phyloP scores from a whole-genome alignment of 2,797 vertebrate genomes.

The Toxotes lorentzi region DNA sequence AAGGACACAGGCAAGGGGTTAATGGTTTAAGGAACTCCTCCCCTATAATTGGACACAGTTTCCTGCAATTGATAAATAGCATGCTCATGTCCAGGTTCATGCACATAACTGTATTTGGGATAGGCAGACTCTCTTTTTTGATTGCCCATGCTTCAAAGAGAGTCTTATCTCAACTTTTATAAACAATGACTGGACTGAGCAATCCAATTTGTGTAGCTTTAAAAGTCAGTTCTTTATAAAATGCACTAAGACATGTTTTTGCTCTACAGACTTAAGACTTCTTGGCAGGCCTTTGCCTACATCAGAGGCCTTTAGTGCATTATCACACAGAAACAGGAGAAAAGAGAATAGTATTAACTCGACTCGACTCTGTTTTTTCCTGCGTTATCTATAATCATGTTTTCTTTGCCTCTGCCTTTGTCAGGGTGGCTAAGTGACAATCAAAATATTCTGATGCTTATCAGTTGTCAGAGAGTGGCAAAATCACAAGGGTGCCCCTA shows the following conservation, averaged over 20 bases:
- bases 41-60: slow-evolving; percentile 2
- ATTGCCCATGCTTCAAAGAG: slow-evolving; percentile 19
- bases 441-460: slow-evolving; percentile 56
- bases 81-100: slow-evolving; percentile 15
- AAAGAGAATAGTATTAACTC: slow-evolving; percentile 45
- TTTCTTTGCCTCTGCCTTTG: slow-evolving; percentile 45
- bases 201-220: slow-evolving; percentile 36
- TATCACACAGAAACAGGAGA: slow-evolving; percentile 44
- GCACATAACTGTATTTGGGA: slow-evolving; percentile 12
- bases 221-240: slow-evolving; percentile 43
- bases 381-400: slow-evolving; percentile 55
- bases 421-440: slow-evolving; percentile 49
- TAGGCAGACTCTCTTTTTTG: slow-evolving; percentile 30
- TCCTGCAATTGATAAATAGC: slow-evolving; percentile 27
- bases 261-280: slow-evolving; percentile 27
- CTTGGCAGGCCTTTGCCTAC: slow-evolving; percentile 9
- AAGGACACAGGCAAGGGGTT: slow-evolving; percentile 36
- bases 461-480: slow-evolving; percentile 56
- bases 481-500: slow-evolving; percentile 50
- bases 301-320: slow-evolving; percentile 34
- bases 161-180: slow-evolving; percentile 19
- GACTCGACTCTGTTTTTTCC: slow-evolving; percentile 55
- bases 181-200: slow-evolving; percentile 36
- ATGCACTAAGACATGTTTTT: slow-evolving; percentile 24
- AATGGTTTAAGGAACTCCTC: slow-evolving; percentile 25